phyloP scores from a whole-genome alignment of 2,888 invertebrate species.

The Morpho helenor region DNA sequence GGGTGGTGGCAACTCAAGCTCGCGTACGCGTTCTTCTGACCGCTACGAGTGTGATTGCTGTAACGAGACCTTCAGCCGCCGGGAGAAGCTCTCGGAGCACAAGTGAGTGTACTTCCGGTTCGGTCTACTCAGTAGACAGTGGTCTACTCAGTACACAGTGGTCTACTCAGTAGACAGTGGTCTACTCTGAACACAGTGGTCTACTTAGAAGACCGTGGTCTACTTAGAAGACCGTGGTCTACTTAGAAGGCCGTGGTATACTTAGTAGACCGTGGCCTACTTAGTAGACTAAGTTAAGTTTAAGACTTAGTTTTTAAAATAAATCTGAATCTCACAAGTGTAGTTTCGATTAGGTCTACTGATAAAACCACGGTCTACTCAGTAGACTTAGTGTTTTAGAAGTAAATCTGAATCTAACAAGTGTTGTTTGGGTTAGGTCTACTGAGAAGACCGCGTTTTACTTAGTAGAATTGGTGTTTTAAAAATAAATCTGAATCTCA shows the following conservation, averaged over 20 bases:
- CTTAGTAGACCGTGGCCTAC: no score
- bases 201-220: no score
- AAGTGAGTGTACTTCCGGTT: slow-evolving; percentile 36
- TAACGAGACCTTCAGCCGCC: slow-evolving; percentile 57
- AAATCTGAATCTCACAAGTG: neutral
- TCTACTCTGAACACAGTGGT: slow-evolving; percentile 6
- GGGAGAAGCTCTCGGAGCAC: slow-evolving; percentile 67
- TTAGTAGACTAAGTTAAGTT: no score
- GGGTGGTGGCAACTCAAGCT: slow-evolving; percentile 46
- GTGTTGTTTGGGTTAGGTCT: slow-evolving; percentile 16
- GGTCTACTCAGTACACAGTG: neutral
- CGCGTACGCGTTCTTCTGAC: slow-evolving; percentile 53
- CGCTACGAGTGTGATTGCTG: slow-evolving; percentile 73
- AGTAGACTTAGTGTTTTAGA: neutral
- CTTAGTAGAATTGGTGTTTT: neutral
- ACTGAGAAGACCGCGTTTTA: slow-evolving; percentile 1
- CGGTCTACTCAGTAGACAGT: slow-evolving; percentile 3
- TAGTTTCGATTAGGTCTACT: slow-evolving; percentile 18
- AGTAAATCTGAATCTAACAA: neutral
- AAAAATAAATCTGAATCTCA: no score
- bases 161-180: slow-evolving; percentile 15
- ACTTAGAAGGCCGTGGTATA: no score
- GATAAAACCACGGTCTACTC: neutral
- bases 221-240: slow-evolving; percentile 5
- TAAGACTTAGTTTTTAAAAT: neutral